Evolutionary conservation across 2,797 vertebrate genomes (phyloP).

Genomic region (Hoplostethus atlanticus): DNA sequence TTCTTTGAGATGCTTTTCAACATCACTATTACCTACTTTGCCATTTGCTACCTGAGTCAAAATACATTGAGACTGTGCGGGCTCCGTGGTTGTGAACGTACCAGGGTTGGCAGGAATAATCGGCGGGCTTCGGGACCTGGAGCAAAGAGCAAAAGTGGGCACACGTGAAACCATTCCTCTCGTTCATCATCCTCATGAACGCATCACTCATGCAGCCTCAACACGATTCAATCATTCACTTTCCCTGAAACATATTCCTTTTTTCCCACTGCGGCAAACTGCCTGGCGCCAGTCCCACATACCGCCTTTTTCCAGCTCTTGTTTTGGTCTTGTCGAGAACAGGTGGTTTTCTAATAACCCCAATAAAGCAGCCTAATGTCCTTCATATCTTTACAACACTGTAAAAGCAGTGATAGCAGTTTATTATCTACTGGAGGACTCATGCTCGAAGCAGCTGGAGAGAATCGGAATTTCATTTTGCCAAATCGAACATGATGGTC

Average conservation of each 20-base stretch:
- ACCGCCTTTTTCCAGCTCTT: constrained; percentile 7
- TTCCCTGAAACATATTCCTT: background rate
- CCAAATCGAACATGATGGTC: constrained; percentile 33
- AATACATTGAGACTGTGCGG: background rate
- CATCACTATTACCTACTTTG: no score
- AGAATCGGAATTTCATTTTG: constrained; percentile 37
- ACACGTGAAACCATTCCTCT: background rate
- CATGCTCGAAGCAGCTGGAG: constrained; percentile 40
- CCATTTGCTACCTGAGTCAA: background rate
- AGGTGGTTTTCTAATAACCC: constrained; percentile 51
- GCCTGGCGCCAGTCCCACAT: constrained; percentile 4
- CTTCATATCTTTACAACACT: constrained; percentile 65
- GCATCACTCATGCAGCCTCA: background rate
- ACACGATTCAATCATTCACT: background rate
- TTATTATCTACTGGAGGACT: constrained; percentile 50
- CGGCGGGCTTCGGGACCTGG: constrained; percentile 95
- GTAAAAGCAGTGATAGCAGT: constrained; percentile 43
- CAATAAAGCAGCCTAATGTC: constrained; percentile 61
- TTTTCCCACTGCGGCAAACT: background rate
- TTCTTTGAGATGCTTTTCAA: background rate
- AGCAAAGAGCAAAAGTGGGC: constrained; percentile 54
- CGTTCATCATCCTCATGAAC: constrained; percentile 35
- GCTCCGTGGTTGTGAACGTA: constrained; percentile 76
- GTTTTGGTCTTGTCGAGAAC: constrained; percentile 27
- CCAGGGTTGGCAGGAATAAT: constrained; percentile 95